Percentiles rank a stretch among this genome's conserved stretches.
Conservation (phyloP, 2,888 invertebrate genomes). For the Bombyx huttoni region DNA sequence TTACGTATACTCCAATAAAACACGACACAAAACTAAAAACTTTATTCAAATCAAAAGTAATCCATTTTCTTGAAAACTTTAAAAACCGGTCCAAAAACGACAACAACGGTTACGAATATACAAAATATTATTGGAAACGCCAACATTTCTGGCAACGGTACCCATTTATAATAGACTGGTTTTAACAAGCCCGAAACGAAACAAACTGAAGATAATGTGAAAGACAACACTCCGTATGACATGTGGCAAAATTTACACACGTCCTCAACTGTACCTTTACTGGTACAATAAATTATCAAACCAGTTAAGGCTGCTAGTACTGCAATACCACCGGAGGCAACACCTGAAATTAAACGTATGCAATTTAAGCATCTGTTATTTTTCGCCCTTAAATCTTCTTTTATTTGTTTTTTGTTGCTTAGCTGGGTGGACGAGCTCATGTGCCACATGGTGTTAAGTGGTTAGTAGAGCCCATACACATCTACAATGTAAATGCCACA, state of each 20-base stretch:
- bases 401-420: too few species aligned
- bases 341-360: conserved; percentile 14
- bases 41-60: neutral
- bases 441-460: too few species aligned
- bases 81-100: conserved; percentile 13
- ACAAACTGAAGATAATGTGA: conserved; percentile 21
- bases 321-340: conserved; percentile 9
- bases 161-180: conserved; percentile 18
- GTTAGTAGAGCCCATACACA: too few species aligned
- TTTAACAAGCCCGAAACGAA: conserved; percentile 24
- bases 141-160: conserved; percentile 13
- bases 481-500: too few species aligned
- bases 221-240: conserved; percentile 14
- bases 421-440: too few species aligned
- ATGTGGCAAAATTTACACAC: conserved; percentile 9
- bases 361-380: too few species aligned
- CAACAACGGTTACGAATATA: conserved; percentile 17
- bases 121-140: conserved; percentile 20
- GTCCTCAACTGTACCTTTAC: neutral
- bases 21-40: neutral
- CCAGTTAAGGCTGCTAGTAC: conserved; percentile 11
- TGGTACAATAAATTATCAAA: conserved; percentile 2
- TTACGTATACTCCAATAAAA: too few species aligned
- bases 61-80: conserved; percentile 4
- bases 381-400: too few species aligned